phyloP scores from a whole-genome alignment of 2,797 vertebrate species.

The Pterois miles region DNA sequence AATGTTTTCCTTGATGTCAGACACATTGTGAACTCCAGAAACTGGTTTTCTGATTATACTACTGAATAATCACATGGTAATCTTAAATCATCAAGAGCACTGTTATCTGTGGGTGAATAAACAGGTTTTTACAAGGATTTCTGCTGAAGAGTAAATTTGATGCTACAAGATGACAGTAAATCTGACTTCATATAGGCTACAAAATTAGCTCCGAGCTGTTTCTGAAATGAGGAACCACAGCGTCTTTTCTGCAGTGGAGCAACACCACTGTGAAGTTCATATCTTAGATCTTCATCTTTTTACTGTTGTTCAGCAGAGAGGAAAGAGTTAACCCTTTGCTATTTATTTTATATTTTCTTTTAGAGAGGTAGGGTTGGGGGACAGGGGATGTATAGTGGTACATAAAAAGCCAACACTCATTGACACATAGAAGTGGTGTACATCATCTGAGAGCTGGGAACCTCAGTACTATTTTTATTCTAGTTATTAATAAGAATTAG shows the following conservation, averaged over 20 bases:
- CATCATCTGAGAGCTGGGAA: too few relatives aligned
- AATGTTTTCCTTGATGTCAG: conserved; percentile 29
- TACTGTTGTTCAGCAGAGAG: conserved; percentile 5
- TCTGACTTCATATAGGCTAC: conserved; percentile 1
- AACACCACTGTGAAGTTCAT: background rate
- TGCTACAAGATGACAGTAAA: conserved; percentile 16
- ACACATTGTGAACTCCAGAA: conserved; percentile 2
- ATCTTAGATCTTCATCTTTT: conserved; percentile 1
- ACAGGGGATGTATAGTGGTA: too few relatives aligned
- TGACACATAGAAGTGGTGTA: too few relatives aligned
- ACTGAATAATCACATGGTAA: conserved; percentile 31
- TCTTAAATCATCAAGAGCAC: conserved; percentile 19
- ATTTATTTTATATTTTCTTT: too few relatives aligned
- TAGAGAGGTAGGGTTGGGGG: too few relatives aligned
- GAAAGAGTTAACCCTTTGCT: too few relatives aligned
- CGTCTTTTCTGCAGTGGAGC: background rate
- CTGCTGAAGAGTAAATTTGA: conserved; percentile 13
- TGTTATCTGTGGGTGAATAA: conserved; percentile 24
- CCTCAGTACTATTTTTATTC: too few relatives aligned
- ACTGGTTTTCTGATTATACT: conserved; percentile 12
- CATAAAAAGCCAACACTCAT: too few relatives aligned
- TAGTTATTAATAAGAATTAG: too few relatives aligned
- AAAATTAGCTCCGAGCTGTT: conserved; percentile 1
- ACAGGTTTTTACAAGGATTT: conserved; percentile 28
- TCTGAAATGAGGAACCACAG: background rate